phyloP scores from a whole-genome alignment of 2,797 vertebrate genomes.

The Catamblyrhynchus diadema region DNA sequence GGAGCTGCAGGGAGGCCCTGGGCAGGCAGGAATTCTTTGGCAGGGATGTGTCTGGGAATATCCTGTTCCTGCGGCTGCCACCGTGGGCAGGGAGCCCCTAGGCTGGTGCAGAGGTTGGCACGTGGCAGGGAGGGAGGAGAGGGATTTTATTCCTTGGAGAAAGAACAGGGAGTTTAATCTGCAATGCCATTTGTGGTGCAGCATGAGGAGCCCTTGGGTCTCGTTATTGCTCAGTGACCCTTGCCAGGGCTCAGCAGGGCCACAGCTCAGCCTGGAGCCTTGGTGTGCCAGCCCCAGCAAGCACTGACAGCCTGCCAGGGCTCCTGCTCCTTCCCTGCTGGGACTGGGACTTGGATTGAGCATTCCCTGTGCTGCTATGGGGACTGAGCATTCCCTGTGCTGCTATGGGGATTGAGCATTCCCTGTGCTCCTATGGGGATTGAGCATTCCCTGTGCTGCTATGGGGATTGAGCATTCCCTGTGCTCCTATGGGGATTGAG shows the following conservation, averaged over 20 bases:
- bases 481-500: too few relatives aligned
- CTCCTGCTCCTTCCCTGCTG: background rate
- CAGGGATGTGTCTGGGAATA: background rate
- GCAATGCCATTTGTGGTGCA: background rate
- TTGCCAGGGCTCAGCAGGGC: background rate
- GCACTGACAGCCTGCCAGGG: accelerated
- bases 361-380: background rate
- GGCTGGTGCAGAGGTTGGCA: background rate
- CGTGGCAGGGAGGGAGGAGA: background rate
- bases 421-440: too few relatives aligned
- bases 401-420: background rate
- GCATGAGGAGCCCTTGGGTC: accelerated
- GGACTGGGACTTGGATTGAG: background rate
- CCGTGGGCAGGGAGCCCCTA: background rate
- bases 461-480: background rate
- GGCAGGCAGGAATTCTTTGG: background rate
- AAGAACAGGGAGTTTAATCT: background rate
- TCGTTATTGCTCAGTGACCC: background rate
- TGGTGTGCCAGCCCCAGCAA: accelerated
- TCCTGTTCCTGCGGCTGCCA: background rate
- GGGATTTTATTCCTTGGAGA: background rate
- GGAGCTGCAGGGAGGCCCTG: background rate
- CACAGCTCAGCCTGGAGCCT: background rate
- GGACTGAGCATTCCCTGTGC: background rate
- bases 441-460: too few relatives aligned